Conservation (phyloP, 2,797 vertebrate species). For the Hydrolagus colliei region DNA sequence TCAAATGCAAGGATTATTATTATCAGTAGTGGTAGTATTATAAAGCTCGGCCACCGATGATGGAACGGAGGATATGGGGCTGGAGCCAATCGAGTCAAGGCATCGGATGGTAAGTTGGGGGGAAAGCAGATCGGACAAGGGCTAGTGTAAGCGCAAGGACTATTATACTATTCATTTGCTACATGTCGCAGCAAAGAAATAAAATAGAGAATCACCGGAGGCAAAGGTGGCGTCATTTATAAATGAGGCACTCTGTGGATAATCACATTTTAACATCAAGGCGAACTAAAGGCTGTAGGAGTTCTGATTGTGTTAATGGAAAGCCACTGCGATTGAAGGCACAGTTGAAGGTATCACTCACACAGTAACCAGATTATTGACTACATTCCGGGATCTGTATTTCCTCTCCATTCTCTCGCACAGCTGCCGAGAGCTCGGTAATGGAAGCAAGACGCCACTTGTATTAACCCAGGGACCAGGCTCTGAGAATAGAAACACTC, state of each 20-base stretch:
- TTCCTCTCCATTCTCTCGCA: neutral
- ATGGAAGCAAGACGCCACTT: neutral
- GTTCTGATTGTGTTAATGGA: neutral
- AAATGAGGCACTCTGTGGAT: neutral
- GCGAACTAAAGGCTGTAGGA: neutral
- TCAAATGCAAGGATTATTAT: no score
- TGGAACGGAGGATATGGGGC: no score
- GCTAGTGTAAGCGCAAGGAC: no score
- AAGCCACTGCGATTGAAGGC: conserved; percentile 3
- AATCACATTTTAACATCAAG: neutral
- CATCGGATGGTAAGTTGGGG: no score
- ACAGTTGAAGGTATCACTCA: neutral
- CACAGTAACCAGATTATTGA: neutral
- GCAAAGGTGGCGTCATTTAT: no score
- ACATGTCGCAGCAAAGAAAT: no score
- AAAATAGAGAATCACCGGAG: no score
- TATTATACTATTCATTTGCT: no score
- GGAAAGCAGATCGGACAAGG: no score
- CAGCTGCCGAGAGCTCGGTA: neutral
- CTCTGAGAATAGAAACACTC: neutral
- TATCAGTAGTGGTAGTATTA: no score
- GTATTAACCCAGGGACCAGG: neutral
- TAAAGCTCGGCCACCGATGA: no score
- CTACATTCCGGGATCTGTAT: neutral
- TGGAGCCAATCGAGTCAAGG: no score